phyloP scores from a whole-genome alignment of 2,888 invertebrate species.

The Copidosoma aretas region DNA sequence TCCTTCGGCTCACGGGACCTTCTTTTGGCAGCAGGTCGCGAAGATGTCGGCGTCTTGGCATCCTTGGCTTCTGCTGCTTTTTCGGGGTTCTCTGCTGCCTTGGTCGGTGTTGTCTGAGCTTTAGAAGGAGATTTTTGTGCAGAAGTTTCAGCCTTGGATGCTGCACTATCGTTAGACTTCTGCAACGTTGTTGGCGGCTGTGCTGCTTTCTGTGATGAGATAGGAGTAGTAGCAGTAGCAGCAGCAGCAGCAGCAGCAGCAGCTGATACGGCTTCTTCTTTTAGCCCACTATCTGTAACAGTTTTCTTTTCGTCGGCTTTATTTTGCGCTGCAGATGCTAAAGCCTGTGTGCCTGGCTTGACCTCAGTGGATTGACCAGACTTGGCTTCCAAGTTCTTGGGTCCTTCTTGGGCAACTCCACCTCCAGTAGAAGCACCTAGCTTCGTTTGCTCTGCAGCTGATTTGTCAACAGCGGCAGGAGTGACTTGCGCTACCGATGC shows the following conservation, averaged over 20 bases:
- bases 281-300: conserved; percentile 48
- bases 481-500: conserved; percentile 15
- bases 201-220: conserved; percentile 23
- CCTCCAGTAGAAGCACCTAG: conserved; percentile 28
- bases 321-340: conserved; percentile 45
- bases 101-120: conserved; percentile 21
- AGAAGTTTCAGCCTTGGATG: conserved; percentile 35
- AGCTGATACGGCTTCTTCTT: conserved; percentile 44
- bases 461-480: background rate
- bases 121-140: conserved; percentile 41
- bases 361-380: conserved; percentile 26
- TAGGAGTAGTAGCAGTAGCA: too few relatives aligned
- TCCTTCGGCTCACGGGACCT: conserved; percentile 59
- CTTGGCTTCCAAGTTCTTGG: conserved; percentile 26
- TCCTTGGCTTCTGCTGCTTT: conserved; percentile 24
- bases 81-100: conserved; percentile 40
- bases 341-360: conserved; percentile 33
- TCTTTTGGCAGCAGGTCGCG: conserved; percentile 51
- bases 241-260: conserved; percentile 8
- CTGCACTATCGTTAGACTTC: conserved; percentile 40
- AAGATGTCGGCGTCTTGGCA: conserved; percentile 32
- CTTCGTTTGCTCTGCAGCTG: conserved; percentile 24
- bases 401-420: conserved; percentile 10
- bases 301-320: conserved; percentile 57
- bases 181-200: conserved; percentile 26